phyloP scores from a whole-genome alignment of 2,888 invertebrate genomes.

The Amphimallon solstitiale region DNA sequence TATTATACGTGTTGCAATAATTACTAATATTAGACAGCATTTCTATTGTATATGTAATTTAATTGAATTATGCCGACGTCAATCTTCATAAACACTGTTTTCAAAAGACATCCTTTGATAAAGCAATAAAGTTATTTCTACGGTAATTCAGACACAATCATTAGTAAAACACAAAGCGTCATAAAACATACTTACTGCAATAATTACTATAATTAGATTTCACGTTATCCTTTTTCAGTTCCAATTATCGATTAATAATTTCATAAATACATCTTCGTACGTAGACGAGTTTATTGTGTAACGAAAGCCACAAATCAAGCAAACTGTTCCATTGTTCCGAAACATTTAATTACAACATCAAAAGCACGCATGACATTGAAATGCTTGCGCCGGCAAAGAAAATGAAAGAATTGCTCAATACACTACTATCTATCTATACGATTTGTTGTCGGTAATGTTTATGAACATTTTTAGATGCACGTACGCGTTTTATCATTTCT shows the following conservation, averaged over 20 bases:
- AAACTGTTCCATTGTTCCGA: conserved; percentile 19
- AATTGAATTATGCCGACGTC: too few relatives aligned
- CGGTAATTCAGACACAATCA: background rate
- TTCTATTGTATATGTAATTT: too few relatives aligned
- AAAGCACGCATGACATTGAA: background rate
- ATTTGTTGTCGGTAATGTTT: background rate
- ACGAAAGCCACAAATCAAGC: conserved; percentile 24
- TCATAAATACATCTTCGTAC: conserved; percentile 13
- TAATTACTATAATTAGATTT: conserved; percentile 1
- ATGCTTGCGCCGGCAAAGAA: background rate
- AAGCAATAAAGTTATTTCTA: background rate
- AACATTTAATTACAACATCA: conserved; percentile 16
- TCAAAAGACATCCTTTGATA: background rate
- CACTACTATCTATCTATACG: too few relatives aligned
- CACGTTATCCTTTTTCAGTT: background rate
- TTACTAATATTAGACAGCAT: too few relatives aligned
- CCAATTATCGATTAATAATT: background rate
- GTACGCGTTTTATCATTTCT: conserved; percentile 6
- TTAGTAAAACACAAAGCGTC: background rate
- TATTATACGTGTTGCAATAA: too few relatives aligned
- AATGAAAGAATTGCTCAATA: conserved; percentile 1
- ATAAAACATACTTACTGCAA: conserved; percentile 5
- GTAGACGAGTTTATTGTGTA: conserved; percentile 6
- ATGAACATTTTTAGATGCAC: background rate
- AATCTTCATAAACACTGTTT: too few relatives aligned